Conservation (phyloP, 2,113 vertebrate species). For the Pteruthius melanotis region DNA sequence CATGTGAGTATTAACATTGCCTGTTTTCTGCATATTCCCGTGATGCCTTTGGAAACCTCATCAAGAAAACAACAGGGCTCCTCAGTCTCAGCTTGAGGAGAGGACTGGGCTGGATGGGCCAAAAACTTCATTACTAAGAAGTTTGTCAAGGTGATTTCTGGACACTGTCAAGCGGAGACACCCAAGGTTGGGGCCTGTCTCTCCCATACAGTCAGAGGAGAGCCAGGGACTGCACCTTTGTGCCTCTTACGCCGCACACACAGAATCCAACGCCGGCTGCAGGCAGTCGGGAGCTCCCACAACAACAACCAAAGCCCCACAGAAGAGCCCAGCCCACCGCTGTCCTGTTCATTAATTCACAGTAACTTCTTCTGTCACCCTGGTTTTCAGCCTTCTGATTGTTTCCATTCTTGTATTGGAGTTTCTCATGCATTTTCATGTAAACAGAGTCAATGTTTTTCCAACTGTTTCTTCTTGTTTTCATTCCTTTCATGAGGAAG, state of each 20-base stretch:
- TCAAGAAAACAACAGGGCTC: background rate
- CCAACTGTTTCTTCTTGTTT: no score
- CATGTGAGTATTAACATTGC: no score
- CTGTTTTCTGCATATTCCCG: background rate
- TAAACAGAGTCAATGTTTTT: no score
- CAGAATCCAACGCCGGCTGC: background rate
- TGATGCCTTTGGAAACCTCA: background rate
- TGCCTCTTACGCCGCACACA: background rate
- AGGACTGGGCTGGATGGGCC: background rate
- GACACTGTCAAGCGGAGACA: background rate
- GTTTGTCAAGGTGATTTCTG: background rate
- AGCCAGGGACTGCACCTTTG: background rate
- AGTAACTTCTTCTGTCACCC: background rate
- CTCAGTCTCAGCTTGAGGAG: background rate
- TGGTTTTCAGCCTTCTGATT: no score
- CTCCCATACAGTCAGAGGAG: background rate
- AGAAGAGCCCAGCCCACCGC: accelerated
- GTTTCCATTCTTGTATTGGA: no score
- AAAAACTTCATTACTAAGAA: background rate
- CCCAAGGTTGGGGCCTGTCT: background rate
- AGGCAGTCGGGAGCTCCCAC: background rate
- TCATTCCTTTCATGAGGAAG: no score
- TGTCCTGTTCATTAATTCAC: background rate
- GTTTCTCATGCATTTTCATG: no score
- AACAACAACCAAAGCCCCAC: background rate